These are phyloP conservation scores for Scolanthus callimorphus DNA, from an alignment of 92 coral and sea anemone genomes.

Conservation along the genomic window DNA sequence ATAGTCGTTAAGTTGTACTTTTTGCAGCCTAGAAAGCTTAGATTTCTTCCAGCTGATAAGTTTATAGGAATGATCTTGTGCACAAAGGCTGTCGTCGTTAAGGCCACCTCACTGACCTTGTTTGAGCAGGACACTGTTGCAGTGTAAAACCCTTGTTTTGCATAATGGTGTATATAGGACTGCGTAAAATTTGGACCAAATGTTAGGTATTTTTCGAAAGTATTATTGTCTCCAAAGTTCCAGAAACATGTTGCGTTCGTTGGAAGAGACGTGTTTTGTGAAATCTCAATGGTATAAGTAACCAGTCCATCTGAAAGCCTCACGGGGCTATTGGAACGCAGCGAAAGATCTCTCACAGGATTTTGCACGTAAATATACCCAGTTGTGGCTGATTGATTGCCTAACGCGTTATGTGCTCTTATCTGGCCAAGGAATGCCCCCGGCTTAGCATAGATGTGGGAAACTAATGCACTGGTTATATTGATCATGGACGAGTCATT, in stretches of 20 bases:
- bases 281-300: not conserved
- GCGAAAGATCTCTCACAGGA: constrained; percentile 18
- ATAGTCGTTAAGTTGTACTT: not conserved
- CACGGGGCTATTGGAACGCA: constrained; percentile 34
- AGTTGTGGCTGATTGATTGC: constrained; percentile 1
- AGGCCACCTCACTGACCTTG: constrained; percentile 23
- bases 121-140: constrained; percentile 39
- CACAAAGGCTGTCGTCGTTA: not conserved
- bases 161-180: constrained; percentile 6
- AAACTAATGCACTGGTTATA: not conserved
- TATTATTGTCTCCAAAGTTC: constrained; percentile 56
- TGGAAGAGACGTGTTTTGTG: constrained; percentile 10
- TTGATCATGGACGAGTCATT: not conserved
- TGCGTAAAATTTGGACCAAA: not conserved
- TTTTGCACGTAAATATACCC: constrained; percentile 19
- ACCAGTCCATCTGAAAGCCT: constrained; percentile 12
- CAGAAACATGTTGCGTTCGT: constrained; percentile 58
- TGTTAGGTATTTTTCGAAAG: not conserved
- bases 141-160: constrained; percentile 15
- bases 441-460: constrained; percentile 13
- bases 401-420: constrained; percentile 24
- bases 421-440: constrained; percentile 17
- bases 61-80: not conserved
- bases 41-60: not conserved
- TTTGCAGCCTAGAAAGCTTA: not conserved